Conservation (phyloP, 92 coral and sea anemone species). For the Hydrozoanthus gracilis region DNA sequence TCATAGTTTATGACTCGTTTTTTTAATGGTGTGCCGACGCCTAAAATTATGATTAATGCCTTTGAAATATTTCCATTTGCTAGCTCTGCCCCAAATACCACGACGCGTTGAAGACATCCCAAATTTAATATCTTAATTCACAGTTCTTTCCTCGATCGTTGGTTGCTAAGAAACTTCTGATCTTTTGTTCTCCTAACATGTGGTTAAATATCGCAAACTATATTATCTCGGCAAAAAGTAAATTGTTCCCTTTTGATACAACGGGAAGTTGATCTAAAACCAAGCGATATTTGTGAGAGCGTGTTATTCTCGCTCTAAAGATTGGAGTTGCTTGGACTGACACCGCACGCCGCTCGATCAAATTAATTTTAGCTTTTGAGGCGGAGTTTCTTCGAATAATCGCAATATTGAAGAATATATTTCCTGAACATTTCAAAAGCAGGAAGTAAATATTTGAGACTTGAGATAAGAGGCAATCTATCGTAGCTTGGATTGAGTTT, state of each 20-base stretch:
- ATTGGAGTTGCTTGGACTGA: neutral
- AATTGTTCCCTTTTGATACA: slow-evolving; percentile 38
- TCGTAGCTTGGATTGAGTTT: slow-evolving; percentile 34
- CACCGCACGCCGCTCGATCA: slow-evolving; percentile 56
- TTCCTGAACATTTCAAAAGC: slow-evolving; percentile 81
- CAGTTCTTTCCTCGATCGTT: slow-evolving; percentile 41
- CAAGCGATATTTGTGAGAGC: slow-evolving; percentile 1
- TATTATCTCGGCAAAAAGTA: slow-evolving; percentile 34
- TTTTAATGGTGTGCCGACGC: neutral
- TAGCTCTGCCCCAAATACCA: slow-evolving; percentile 16
- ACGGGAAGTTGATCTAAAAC: slow-evolving; percentile 29
- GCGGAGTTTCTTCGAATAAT: slow-evolving; percentile 82
- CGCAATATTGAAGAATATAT: slow-evolving; percentile 71
- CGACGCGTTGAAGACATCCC: slow-evolving; percentile 19
- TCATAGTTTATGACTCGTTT: neutral
- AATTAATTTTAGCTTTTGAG: slow-evolving; percentile 77
- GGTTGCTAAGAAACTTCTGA: slow-evolving; percentile 47
- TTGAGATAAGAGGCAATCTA: slow-evolving; percentile 72
- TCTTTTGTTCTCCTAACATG: slow-evolving; percentile 44
- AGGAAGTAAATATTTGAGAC: slow-evolving; percentile 82
- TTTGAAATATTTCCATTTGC: neutral
- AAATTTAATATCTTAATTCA: slow-evolving; percentile 21
- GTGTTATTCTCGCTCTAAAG: neutral
- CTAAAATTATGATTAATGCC: neutral
- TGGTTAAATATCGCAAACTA: slow-evolving; percentile 35